Conservation (phyloP, 2,888 invertebrate genomes). For the Drosophila anomalata region DNA sequence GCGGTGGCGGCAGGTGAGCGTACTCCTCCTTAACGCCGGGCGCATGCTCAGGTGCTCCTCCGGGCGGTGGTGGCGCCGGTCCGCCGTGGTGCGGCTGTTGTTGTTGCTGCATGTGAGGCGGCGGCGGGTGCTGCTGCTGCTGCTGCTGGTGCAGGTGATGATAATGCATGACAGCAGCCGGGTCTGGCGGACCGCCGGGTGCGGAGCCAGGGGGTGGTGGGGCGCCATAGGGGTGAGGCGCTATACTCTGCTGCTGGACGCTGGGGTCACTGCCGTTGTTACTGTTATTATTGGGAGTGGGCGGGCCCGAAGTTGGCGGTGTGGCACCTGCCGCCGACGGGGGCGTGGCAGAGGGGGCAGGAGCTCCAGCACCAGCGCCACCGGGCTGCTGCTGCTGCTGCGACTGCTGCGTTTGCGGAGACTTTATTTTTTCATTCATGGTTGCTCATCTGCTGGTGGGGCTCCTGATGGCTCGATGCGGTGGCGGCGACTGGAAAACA, state of each 20-base stretch:
- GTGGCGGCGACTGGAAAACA: slow-evolving; percentile 53
- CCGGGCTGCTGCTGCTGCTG: slow-evolving; percentile 77
- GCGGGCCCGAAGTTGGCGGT: slow-evolving; percentile 73
- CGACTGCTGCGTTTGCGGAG: slow-evolving; percentile 81
- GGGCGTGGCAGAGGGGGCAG: slow-evolving; percentile 43
- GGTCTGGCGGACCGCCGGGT: slow-evolving; percentile 72
- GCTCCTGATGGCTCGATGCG: slow-evolving; percentile 49
- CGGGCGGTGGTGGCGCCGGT: slow-evolving; percentile 69
- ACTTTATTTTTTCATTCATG: slow-evolving; percentile 83
- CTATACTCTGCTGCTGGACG: slow-evolving; percentile 59
- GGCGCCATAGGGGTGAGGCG: slow-evolving; percentile 79
- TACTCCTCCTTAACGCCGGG: slow-evolving; percentile 82
- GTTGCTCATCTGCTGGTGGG: slow-evolving; percentile 55
- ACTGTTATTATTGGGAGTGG: slow-evolving; percentile 76
- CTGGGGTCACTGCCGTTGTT: slow-evolving; percentile 79
- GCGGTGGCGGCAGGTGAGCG: slow-evolving; percentile 81
- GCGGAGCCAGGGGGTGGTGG: slow-evolving; percentile 72
- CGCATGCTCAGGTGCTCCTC: slow-evolving; percentile 76
- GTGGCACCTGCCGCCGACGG: slow-evolving; percentile 58
- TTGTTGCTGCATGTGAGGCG: slow-evolving; percentile 73
- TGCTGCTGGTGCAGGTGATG: slow-evolving; percentile 80
- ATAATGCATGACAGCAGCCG: slow-evolving; percentile 80
- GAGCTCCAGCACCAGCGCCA: slow-evolving; percentile 42
- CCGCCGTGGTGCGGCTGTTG: slow-evolving; percentile 74
- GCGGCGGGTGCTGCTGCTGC: slow-evolving; percentile 76